Evolutionary conservation across 2,888 invertebrate species (phyloP), one percentile per base, ranked within the genome.

Genomic region (Phymatocera aterrima): DNA sequence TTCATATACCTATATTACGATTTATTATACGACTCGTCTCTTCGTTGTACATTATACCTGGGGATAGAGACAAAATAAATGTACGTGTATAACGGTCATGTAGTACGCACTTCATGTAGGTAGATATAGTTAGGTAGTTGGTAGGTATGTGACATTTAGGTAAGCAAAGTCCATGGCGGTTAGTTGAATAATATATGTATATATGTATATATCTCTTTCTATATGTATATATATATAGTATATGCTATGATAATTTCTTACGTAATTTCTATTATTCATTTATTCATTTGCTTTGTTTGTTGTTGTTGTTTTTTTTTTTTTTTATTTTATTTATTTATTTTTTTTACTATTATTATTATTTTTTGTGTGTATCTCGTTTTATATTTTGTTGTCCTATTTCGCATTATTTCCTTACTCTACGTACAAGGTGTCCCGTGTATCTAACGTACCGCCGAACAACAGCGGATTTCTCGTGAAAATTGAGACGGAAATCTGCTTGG

Each of bases 131-230:
- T 4, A 15, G 15, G 1, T n/a, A 5, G 24, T 24, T 1, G 1
- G 10, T 37, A 65, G 5, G n/a, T 6, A 48, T 51, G 31, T 18
- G 48, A 51, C 72, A 34, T 31, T 31, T 72, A 72, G 51, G 78
- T 72, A 72, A 72, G 48, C 54, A 78, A 37, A 70, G 70, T 78
- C 70, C 78, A 70, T 78, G 78, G 70, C 78, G 78, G 78, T 78
- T 72, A 70, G 37, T 78, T 68, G 77, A 61, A 37, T 78, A 40
- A 72, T 78, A 78, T 54, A 64, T 31, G 18, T 43, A 28, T 77
- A 46, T 40, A 28, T 61, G 43, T 28, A 77, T 70, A 31, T 24
- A 48, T 48, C 28, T n/a, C 24, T 70, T 21, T 24, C 40, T 68
- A 28, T n/a, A 68, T 48, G 28, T 1, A 48, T 70, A 28, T n/a